Conservation (phyloP, 2,797 vertebrate species). For the Ispidina lecontei region DNA sequence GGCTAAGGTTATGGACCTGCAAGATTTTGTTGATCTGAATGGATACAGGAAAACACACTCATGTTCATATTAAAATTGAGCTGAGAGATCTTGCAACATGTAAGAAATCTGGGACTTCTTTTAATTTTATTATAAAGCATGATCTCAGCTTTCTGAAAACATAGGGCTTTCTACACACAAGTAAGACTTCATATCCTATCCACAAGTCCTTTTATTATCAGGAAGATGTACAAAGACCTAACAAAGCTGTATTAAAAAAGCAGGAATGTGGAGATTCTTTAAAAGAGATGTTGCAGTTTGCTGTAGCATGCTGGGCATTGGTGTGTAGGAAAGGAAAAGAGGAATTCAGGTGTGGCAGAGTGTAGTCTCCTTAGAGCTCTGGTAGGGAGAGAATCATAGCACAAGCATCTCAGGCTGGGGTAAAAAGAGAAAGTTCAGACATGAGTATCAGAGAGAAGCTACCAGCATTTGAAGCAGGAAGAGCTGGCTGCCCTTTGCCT, state of each 20-base stretch:
- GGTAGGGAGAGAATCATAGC: neutral
- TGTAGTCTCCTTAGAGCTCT: neutral
- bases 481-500: neutral
- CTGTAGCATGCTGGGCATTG: neutral
- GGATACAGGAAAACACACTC: neutral
- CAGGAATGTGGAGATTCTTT: neutral
- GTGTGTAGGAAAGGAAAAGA: neutral
- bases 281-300: neutral
- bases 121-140: neutral
- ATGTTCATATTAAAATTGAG: neutral
- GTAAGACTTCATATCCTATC: neutral
- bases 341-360: neutral
- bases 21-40: neutral
- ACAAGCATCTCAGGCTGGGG: fast-evolving
- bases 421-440: neutral
- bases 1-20: neutral
- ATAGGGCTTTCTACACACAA: neutral
- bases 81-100: neutral
- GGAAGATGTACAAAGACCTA: neutral
- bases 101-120: neutral
- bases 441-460: fast-evolving
- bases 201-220: neutral
- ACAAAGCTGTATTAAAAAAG: neutral
- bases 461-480: neutral
- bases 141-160: neutral